Base-by-base conservation (phyloP, 2,797 vertebrate genomes). In the Cyprinodon diabolis region DNA sequence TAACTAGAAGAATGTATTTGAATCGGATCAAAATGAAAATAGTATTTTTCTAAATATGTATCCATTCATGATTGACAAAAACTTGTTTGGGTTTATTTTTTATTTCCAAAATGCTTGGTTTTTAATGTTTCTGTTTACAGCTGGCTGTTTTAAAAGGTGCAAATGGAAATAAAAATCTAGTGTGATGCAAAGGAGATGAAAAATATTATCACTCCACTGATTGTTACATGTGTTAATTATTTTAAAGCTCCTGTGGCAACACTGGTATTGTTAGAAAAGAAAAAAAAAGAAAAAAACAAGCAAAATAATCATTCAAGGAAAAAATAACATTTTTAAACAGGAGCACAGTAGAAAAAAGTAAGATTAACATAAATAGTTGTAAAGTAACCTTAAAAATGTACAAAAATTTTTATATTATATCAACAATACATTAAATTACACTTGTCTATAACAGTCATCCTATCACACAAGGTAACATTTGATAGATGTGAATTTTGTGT, bases 221-320 rank as follows among this genome's bases (percentile, higher is more conserved):
- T 66, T 77, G 68, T 68, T 78, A 73, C 51, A 70, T 66, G 75
- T 83, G 82, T 75, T 89, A 91, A 90, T 89, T 89, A 84, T 77
- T 77, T 67, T 21, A 47, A 68, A 79, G 72, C 72, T 63, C 77
- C 76, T 69, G 66, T 70, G 79, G 80, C 77, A 85, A 60, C 30
- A 12, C n/a, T 30, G 15, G 3, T 47, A n/a, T 52, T 55, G 55
- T 6, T 56, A 72, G 49, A 35, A 69, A 75, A 23, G 13, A 43
- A 43, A 5, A 11, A 2, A 30, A 30, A 1, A 30, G 30, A 30
- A 30, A 30, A 51, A 13, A 74, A 8, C 57, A 69, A 15, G 40
- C 55, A 21, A 66, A 25, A 21, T 43, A 30, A 30, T 30, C 30
- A 30, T 66, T 65, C 21, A 49, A 5, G 23, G 35, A 71, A 66